Evolutionary conservation across 2,113 vertebrate species (phyloP), one percentile per base, ranked within the genome.

Genomic region (Otis tarda): DNA sequence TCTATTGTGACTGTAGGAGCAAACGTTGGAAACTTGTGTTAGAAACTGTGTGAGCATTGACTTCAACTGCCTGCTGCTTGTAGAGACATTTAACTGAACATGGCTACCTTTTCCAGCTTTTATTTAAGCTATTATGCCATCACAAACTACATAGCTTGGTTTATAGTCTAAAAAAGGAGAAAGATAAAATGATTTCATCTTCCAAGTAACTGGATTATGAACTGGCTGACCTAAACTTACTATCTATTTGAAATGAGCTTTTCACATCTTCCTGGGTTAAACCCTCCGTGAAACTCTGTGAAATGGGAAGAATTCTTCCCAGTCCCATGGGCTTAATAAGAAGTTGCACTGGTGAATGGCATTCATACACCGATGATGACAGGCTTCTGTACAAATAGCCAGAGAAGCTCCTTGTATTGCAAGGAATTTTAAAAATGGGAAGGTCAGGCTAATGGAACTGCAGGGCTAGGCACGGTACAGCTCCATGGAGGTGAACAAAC

Each of bases 371-470:
- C 27, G 55, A 41, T 41, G 49, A 18, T 6, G 49, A 63, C 24
- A 55, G 49, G 24, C 13, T 19, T 68, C 41, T 43, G 4, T 35
- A 52, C 27, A 84, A 71, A 76, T 4, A 43, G 33, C 25, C 20
- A 68, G 75, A 43, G 31, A 73, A 79, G 23, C 4, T 79, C 27
- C 33, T 55, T 1, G 6, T 33, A 55, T 55, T 25, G 22, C 7
- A 8, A 83, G 23, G 31, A 68, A 61, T 19, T 43, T 47, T 8
- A 53, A 35, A 81, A 76, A 33, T 2, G 10, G 35, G 88, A 63
- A 63, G 52, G 21, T 59, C 37, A 45, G 25, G 1, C 6, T 43
- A 35, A 47, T 0, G 0, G 35, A 47, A 13, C 17, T 5, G 0
- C 12, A 15, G 30, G 57, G 28, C 28, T 20, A 86, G 47, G 53